Conservation (phyloP, 2,113 vertebrate species). For the Calyptommatus sinebrachiatus region DNA sequence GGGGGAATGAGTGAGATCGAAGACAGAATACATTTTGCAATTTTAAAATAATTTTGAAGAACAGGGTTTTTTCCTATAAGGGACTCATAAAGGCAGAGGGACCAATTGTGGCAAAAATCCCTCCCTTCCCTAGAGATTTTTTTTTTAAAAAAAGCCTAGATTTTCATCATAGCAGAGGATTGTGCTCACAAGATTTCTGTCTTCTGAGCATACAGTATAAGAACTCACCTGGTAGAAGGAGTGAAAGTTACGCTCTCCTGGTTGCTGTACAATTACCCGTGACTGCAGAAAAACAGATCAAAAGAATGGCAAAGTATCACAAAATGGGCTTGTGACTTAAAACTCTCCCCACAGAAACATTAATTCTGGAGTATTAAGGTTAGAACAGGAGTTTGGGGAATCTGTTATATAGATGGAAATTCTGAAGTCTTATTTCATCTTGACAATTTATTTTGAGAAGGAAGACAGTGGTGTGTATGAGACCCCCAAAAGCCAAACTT, state of each 20-base stretch:
- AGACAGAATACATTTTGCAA: background rate
- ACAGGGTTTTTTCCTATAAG: too few relatives aligned
- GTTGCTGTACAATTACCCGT: slow-evolving; percentile 93
- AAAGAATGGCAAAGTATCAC: background rate
- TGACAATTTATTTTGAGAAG: background rate
- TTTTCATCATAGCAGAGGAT: background rate
- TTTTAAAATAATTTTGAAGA: background rate
- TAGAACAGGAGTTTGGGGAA: background rate
- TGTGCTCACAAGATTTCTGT: background rate
- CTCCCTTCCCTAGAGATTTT: background rate
- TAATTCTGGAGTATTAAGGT: background rate
- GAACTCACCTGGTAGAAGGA: slow-evolving; percentile 93
- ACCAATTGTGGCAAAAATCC: background rate
- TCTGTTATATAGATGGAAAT: background rate
- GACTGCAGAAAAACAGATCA: slow-evolving; percentile 72
- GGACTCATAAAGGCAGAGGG: background rate
- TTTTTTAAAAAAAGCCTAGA: background rate
- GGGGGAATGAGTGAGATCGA: background rate
- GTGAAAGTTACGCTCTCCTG: slow-evolving; percentile 93
- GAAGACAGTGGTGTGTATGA: too few relatives aligned
- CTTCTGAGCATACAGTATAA: background rate
- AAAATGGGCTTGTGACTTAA: background rate
- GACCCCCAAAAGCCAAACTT: too few relatives aligned
- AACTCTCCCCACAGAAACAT: background rate
- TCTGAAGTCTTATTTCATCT: background rate